phyloP scores from a whole-genome alignment of 2,888 invertebrate genomes.

The Phania funesta region DNA sequence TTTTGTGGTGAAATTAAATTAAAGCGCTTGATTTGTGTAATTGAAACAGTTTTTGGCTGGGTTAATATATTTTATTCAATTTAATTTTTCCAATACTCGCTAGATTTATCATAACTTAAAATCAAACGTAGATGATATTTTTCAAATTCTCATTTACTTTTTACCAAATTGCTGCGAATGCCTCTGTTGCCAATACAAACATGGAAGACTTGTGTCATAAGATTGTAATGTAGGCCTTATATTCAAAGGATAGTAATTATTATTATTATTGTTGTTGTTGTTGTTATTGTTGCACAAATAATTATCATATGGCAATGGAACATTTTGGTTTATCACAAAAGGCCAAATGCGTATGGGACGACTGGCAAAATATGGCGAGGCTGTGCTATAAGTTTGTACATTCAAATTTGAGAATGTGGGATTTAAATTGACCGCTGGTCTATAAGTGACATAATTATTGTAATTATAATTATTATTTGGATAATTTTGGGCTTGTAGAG shows the following conservation, averaged over 20 bases:
- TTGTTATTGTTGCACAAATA: not conserved
- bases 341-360: slow-evolving; percentile 58
- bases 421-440: not conserved
- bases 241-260: not conserved
- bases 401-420: slow-evolving; percentile 64
- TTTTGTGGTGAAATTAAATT: too few species aligned
- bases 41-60: too few species aligned
- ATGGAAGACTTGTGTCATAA: not conserved
- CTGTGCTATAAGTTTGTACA: slow-evolving; percentile 1
- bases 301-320: slow-evolving; percentile 17
- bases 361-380: not conserved
- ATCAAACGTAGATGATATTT: not conserved
- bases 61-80: too few species aligned
- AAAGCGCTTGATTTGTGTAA: too few species aligned
- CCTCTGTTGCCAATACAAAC: not conserved
- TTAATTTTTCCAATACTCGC: too few species aligned
- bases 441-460: slow-evolving; percentile 4
- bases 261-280: not conserved
- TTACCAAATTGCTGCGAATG: slow-evolving; percentile 6
- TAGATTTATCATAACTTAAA: not conserved
- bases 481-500: slow-evolving; percentile 13
- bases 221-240: slow-evolving; percentile 34
- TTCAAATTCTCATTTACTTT: slow-evolving; percentile 13
- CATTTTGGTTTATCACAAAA: slow-evolving; percentile 51
- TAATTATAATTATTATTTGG: slow-evolving; percentile 13